A percentile compares a stretch with the other conserved stretches of the same genome.
Evolutionary conservation across 2,888 invertebrate species (phyloP).

Genomic region (Gymnosoma rotundatum): DNA sequence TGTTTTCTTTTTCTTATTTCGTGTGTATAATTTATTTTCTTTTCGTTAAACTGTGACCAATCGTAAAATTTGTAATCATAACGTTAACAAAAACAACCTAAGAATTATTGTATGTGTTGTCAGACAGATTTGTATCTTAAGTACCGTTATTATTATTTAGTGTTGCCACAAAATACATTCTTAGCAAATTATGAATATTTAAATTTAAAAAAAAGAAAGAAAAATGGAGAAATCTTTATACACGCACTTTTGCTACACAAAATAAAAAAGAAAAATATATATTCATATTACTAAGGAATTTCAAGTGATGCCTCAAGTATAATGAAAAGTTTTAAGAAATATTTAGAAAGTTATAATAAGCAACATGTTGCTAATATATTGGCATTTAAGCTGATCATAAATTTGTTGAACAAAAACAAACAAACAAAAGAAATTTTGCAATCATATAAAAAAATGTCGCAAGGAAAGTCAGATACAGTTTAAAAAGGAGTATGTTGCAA

Average conservation of each 20-base stretch:
- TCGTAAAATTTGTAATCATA: conserved; percentile 68
- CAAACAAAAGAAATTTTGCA: too few relatives aligned
- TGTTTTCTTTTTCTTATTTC: conserved; percentile 4
- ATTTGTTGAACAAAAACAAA: neutral
- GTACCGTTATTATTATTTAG: conserved; percentile 66
- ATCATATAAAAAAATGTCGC: too few relatives aligned
- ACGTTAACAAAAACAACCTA: conserved; percentile 19
- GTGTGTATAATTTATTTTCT: conserved; percentile 56
- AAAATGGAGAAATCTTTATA: conserved; percentile 19
- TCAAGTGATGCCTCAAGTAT: neutral
- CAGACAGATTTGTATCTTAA: conserved; percentile 70
- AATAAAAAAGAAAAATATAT: neutral
- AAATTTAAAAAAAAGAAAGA: conserved; percentile 5
- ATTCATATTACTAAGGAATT: conserved; percentile 7
- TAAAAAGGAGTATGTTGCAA: too few relatives aligned
- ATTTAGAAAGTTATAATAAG: conserved; percentile 6
- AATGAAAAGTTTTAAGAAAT: conserved; percentile 7
- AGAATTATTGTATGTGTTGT: conserved; percentile 53
- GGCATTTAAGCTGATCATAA: neutral
- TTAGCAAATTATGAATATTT: conserved; percentile 53
- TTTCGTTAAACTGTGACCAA: conserved; percentile 68
- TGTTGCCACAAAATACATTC: conserved; percentile 42
- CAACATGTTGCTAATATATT: conserved; percentile 45
- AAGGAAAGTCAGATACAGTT: too few relatives aligned
- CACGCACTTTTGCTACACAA: conserved; percentile 24